Evolutionary conservation across 2,888 invertebrate species (phyloP).

Genomic region (Poecilus cupreus): DNA sequence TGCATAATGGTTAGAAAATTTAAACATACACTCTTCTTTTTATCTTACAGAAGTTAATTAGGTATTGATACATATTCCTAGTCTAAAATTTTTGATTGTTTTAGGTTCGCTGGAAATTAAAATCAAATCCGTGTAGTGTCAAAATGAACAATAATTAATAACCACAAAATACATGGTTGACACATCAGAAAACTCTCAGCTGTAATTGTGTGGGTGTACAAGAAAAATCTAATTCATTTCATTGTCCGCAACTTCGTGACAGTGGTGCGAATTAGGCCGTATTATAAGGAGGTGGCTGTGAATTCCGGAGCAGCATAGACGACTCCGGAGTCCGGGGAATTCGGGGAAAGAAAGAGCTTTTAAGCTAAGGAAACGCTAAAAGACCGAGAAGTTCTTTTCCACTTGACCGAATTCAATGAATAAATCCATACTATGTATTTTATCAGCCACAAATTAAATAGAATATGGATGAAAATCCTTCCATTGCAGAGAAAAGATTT

Average conservation of each 20-base stretch:
- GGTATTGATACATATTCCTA: no score
- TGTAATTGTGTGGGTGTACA: neutral
- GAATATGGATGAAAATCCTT: constrained; percentile 33
- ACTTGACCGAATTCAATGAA: constrained; percentile 59
- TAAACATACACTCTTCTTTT: no score
- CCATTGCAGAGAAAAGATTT: neutral
- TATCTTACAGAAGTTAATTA: no score
- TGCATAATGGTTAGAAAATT: no score
- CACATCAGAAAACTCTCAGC: neutral
- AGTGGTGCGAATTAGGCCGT: constrained; percentile 10
- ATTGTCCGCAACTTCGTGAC: neutral
- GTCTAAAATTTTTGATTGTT: neutral
- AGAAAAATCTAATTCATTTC: neutral
- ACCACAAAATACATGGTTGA: neutral
- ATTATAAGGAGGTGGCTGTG: constrained; percentile 7
- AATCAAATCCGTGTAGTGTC: neutral
- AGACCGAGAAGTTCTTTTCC: constrained; percentile 59
- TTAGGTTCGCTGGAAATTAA: no score
- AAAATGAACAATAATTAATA: neutral
- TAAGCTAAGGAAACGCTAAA: constrained; percentile 66
- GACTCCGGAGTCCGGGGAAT: neutral
- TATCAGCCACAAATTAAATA: constrained; percentile 58
- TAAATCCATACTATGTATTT: constrained; percentile 59
- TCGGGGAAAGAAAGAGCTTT: constrained; percentile 64
- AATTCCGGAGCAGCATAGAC: neutral